Percentiles rank a stretch among this genome's conserved stretches.
Conservation (phyloP, 2,113 vertebrate genomes). For the Charadrius vociferus region DNA sequence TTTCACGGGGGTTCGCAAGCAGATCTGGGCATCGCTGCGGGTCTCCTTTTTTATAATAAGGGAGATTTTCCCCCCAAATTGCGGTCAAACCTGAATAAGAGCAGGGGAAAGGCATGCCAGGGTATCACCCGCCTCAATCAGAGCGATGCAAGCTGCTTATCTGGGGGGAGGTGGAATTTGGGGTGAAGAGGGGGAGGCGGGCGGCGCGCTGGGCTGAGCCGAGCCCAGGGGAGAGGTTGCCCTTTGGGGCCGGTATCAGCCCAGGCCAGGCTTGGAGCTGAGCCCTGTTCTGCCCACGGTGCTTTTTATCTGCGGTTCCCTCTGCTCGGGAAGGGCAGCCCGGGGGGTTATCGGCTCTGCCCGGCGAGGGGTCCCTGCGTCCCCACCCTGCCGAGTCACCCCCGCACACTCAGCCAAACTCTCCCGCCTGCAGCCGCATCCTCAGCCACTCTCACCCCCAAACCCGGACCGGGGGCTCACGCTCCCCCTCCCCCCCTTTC, state of each 20-base stretch:
- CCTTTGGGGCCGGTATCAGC: conserved; percentile 14
- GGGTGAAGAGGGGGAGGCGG: not conserved
- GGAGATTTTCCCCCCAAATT: accelerated
- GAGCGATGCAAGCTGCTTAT: not conserved
- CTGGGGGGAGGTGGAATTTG: not conserved
- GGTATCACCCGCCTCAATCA: not conserved
- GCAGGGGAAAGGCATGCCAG: not conserved
- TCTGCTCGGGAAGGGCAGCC: not conserved
- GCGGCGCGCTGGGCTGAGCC: not conserved
- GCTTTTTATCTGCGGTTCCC: conserved; percentile 30
- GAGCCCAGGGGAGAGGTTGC: not conserved
- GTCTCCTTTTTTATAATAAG: not conserved
- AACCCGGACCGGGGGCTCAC: accelerated
- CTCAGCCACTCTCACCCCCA: not conserved
- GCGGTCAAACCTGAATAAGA: not conserved
- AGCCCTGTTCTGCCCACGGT: not conserved
- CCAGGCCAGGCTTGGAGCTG: conserved; percentile 11
- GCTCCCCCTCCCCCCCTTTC: not conserved
- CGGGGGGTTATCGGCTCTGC: not conserved
- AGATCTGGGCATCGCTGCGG: not conserved
- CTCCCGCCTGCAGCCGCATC: not conserved
- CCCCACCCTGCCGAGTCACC: not conserved
- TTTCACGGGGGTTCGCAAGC: not conserved
- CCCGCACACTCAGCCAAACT: accelerated
- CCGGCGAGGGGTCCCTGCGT: not conserved